Evolutionary conservation across 2,888 invertebrate species (phyloP).

Genomic region (Ditylenchus weischeri): DNA sequence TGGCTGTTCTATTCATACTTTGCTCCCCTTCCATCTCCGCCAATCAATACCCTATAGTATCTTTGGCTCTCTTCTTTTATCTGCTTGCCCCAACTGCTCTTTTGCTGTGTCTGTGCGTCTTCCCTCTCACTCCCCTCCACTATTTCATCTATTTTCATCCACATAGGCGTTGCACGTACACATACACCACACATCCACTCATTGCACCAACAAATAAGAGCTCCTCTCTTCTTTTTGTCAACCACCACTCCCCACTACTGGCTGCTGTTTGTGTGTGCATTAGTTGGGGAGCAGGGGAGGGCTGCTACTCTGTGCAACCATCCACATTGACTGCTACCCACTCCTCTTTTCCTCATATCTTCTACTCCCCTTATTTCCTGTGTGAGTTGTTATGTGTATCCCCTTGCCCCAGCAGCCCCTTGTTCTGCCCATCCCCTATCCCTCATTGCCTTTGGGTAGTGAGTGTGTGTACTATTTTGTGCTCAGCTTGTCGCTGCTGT

Average conservation of each 20-base stretch:
- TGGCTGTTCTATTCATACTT: constrained; percentile 9
- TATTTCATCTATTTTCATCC: constrained; percentile 8
- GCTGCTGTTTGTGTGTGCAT: too few species aligned
- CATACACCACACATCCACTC: too few species aligned
- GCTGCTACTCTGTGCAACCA: too few species aligned
- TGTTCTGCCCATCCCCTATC: constrained; percentile 6
- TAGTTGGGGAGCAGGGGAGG: too few species aligned
- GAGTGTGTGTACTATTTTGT: constrained; percentile 16
- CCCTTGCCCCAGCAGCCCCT: constrained; percentile 2
- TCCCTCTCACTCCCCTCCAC: neutral
- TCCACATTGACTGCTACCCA: neutral
- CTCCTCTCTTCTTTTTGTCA: constrained; percentile 6
- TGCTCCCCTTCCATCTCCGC: constrained; percentile 14
- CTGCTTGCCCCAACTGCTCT: neutral
- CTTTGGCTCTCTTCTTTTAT: constrained; percentile 10
- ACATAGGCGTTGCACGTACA: too few species aligned
- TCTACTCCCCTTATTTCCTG: constrained; percentile 6
- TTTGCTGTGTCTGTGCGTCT: neutral
- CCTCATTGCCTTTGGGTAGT: constrained; percentile 11
- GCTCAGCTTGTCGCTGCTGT: constrained; percentile 8
- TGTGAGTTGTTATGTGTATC: neutral
- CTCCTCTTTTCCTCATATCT: constrained; percentile 6
- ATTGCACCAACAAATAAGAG: neutral
- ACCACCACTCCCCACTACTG: constrained; percentile 1
- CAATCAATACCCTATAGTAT: constrained; percentile 12